These are phyloP conservation scores for Drosophila nikananu DNA, from an alignment of 1,140 invertebrate genomes.

Conservation along the genomic window DNA sequence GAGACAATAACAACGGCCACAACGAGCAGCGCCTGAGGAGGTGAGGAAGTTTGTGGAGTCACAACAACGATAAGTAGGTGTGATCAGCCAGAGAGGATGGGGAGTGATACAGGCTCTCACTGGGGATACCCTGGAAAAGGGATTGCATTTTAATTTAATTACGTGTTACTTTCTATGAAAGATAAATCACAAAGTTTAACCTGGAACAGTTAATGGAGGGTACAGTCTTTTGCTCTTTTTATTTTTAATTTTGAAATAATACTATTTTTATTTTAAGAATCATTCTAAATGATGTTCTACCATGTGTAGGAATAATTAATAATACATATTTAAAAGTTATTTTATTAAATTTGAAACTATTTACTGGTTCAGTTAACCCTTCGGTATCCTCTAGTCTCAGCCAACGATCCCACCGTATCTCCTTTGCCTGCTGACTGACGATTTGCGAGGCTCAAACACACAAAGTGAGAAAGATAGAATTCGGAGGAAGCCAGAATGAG, in stretches of 20 bases:
- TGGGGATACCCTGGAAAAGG: background rate
- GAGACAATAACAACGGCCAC: slow-evolving; percentile 58
- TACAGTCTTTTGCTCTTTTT: background rate
- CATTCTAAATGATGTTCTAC: no score
- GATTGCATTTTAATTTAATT: no score
- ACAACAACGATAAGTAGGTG: slow-evolving; percentile 55
- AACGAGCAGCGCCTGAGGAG: slow-evolving; percentile 15
- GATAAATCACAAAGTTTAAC: background rate
- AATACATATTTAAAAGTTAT: no score
- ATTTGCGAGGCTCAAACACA: slow-evolving; percentile 63
- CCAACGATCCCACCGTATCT: slow-evolving; percentile 32
- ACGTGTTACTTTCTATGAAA: background rate
- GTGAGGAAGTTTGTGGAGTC: slow-evolving; percentile 40
- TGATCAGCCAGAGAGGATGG: slow-evolving; percentile 29
- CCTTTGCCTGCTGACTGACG: slow-evolving; percentile 44
- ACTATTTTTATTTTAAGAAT: no score
- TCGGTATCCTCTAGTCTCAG: slow-evolving; percentile 14
- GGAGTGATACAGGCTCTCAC: background rate
- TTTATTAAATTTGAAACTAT: background rate
- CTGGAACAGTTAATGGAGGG: background rate
- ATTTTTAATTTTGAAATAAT: no score
- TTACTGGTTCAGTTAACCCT: background rate
- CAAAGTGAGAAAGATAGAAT: slow-evolving; percentile 9
- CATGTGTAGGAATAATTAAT: no score
- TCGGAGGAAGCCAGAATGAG: slow-evolving; percentile 24